phyloP scores from a whole-genome alignment of 2,113 vertebrate genomes.

The Sturnus vulgaris region DNA sequence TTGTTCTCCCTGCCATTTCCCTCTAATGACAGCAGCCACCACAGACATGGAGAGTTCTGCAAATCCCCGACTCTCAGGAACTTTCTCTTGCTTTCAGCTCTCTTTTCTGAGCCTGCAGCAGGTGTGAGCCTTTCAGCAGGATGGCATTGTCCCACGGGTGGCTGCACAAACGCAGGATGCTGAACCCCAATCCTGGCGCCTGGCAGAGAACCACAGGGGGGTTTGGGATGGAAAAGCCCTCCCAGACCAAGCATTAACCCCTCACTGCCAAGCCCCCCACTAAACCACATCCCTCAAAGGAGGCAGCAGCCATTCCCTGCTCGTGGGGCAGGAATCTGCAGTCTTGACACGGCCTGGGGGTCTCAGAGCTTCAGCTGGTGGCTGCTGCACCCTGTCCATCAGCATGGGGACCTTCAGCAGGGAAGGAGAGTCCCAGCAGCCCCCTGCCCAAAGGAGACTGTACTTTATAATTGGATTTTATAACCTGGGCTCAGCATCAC shows the following conservation, averaged over 20 bases:
- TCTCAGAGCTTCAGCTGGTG: not conserved
- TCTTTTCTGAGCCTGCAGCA: not conserved
- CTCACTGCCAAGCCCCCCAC: fast-evolving
- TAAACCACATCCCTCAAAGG: too few species aligned
- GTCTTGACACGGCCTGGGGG: not conserved
- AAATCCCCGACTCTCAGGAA: fast-evolving
- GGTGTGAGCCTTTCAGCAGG: fast-evolving
- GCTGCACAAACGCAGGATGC: not conserved
- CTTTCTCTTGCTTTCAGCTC: not conserved
- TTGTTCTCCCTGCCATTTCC: not conserved
- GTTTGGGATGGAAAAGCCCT: not conserved
- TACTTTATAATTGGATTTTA: not conserved
- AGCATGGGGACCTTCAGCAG: not conserved
- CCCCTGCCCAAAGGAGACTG: not conserved
- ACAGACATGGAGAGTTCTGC: not conserved
- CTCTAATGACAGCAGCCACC: not conserved
- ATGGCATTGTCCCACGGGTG: not conserved
- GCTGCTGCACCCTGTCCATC: not conserved
- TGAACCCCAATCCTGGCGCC: not conserved
- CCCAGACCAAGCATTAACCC: not conserved
- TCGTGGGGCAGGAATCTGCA: not conserved
- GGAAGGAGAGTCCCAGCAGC: fast-evolving
- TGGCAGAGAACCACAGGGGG: not conserved
- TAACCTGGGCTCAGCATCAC: not conserved
- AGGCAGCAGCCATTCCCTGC: not conserved